Conservation (phyloP, 2,888 invertebrate genomes). For the Lathronympha strigana region DNA sequence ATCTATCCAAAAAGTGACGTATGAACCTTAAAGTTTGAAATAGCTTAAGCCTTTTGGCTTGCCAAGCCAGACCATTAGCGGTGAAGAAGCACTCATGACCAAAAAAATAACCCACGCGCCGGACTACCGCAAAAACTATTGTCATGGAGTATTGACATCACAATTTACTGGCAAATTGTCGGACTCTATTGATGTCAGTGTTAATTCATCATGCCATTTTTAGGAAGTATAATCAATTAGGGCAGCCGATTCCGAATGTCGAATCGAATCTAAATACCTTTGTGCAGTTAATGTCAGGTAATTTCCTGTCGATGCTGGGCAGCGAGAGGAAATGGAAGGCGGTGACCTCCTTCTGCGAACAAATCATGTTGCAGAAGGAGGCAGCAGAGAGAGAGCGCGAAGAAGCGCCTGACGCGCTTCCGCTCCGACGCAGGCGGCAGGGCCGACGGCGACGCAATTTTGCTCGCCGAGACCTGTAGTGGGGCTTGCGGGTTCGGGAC, state of each 20-base stretch:
- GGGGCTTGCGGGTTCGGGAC: too few species aligned
- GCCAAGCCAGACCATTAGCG: conserved; percentile 41
- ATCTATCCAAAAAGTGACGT: conserved; percentile 1
- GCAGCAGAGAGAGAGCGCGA: too few species aligned
- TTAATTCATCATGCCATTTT: conserved; percentile 25
- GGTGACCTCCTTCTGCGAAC: too few species aligned
- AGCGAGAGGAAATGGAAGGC: too few species aligned
- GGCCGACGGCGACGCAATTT: too few species aligned
- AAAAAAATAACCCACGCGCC: conserved; percentile 52
- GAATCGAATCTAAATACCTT: too few species aligned
- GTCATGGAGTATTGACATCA: conserved; percentile 48
- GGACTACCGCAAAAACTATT: conserved; percentile 50
- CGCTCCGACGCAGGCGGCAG: too few species aligned
- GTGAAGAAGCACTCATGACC: conserved; percentile 50
- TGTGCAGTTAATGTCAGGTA: too few species aligned
- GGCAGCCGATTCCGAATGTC: conserved; percentile 20
- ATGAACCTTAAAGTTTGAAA: background rate
- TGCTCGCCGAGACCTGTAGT: too few species aligned
- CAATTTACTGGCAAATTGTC: conserved; percentile 30
- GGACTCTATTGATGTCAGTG: conserved; percentile 18
- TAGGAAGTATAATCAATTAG: conserved; percentile 8
- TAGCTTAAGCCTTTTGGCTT: conserved; percentile 10
- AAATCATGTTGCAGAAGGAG: too few species aligned
- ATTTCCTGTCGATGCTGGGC: too few species aligned
- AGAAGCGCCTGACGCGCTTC: too few species aligned